phyloP scores from a whole-genome alignment of 2,888 invertebrate species.

The Sinopyrophorus schimmeli region DNA sequence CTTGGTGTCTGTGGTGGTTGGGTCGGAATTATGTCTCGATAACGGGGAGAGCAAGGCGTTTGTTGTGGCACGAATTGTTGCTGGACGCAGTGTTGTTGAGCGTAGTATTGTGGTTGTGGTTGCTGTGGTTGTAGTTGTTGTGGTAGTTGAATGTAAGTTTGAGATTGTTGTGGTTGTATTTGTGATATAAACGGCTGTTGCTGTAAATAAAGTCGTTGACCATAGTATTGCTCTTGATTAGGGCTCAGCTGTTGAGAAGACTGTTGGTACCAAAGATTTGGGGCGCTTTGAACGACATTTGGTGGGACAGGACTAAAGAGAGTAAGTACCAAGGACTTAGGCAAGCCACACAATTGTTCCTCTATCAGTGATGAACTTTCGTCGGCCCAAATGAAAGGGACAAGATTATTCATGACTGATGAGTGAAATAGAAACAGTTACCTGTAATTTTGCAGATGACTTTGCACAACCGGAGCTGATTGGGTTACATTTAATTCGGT shows the following conservation, averaged over 20 bases:
- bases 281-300: slow-evolving; percentile 5
- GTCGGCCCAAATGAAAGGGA: too few species aligned
- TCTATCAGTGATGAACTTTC: too few species aligned
- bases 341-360: too few species aligned
- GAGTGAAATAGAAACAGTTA: too few species aligned
- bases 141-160: background rate
- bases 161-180: slow-evolving; percentile 1
- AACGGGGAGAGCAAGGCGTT: too few species aligned
- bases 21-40: too few species aligned
- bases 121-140: background rate
- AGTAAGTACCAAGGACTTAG: too few species aligned
- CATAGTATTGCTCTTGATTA: background rate
- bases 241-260: slow-evolving; percentile 3
- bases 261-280: slow-evolving; percentile 5
- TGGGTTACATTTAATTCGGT: background rate
- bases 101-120: background rate
- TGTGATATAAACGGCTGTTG: background rate
- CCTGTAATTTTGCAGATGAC: slow-evolving; percentile 16
- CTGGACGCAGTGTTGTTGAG: background rate
- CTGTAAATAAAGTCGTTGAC: slow-evolving; percentile 11
- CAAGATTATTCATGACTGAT: too few species aligned
- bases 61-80: background rate
- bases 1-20: too few species aligned
- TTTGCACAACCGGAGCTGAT: slow-evolving; percentile 1
- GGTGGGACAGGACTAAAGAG: slow-evolving; percentile 1